Base-by-base conservation (phyloP, 2,797 vertebrate species). In the Furcifer pardalis region DNA sequence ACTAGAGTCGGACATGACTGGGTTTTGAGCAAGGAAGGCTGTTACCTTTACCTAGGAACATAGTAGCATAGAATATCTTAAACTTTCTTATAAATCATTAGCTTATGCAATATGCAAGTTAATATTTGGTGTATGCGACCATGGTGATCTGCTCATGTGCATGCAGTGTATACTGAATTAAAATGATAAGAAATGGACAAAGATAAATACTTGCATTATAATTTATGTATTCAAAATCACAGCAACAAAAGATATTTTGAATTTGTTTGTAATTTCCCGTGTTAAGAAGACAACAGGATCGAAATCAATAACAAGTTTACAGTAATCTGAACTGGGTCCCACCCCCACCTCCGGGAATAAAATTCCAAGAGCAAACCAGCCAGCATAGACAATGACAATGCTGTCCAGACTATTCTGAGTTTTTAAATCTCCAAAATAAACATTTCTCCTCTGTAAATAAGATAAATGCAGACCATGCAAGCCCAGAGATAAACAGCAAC, bases 281-380 rank as follows among this genome's bases (percentile, higher is more conserved):
- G 0, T 68, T 84, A 65, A 37, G 73, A 84, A 79, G 46, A 63
- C 32, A 79, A 66, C 79, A 72, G 73, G 86, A 56, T 21, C 44
- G 40, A 84, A 10, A 65, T 63, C 23, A 84, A 19, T n/a, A 62
- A 30, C 46, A 49, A 49, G 46, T n/a, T n/a, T n/a, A n/a, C n/a
- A n/a, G n/a, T n/a, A n/a, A n/a, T n/a, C n/a, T n/a, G n/a, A n/a
- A n/a, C n/a, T n/a, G n/a, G n/a, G n/a, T n/a, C n/a, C n/a, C n/a
- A n/a, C n/a, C n/a, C n/a, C n/a, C n/a, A n/a, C n/a, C n/a, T n/a
- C n/a, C n/a, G n/a, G 6, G 46, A 49, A 49, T 49, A 49, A 7
- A 49, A 49, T 12, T 49, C 46, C 46, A 7, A 46, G 44, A 46
- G 44, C 10, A 46, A 46, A 5, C 44, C 44, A 10, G 44, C 44